Conservation (phyloP, 2,113 vertebrate genomes). For the Phalacrocorax brasilianus region DNA sequence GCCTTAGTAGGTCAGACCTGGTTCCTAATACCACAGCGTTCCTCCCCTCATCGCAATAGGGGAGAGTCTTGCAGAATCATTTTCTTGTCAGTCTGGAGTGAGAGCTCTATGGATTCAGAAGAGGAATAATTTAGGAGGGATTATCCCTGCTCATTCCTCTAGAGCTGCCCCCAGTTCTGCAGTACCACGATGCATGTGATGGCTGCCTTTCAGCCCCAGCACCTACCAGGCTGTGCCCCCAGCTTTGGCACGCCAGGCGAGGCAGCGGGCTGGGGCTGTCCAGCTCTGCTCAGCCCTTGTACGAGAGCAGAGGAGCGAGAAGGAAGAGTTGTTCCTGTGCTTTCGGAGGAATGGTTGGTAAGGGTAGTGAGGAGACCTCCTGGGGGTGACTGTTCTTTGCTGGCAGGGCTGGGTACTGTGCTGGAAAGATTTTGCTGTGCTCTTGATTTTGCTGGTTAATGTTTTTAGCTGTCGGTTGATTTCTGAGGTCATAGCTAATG, state of each 20-base stretch:
- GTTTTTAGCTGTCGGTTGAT: neutral
- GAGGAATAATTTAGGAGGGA: neutral
- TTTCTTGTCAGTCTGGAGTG: neutral
- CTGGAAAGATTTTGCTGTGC: neutral
- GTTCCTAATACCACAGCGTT: neutral
- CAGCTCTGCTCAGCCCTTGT: neutral
- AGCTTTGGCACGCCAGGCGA: neutral
- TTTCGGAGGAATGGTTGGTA: neutral
- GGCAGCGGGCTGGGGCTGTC: neutral
- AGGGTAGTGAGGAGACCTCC: neutral
- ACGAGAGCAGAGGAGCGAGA: neutral
- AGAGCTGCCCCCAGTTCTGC: neutral
- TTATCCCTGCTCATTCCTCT: neutral
- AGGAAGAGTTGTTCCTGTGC: neutral
- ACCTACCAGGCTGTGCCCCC: neutral
- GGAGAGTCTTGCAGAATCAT: neutral
- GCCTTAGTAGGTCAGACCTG: neutral
- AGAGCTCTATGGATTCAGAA: neutral
- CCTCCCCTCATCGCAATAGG: neutral
- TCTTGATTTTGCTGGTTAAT: neutral
- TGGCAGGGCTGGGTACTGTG: neutral
- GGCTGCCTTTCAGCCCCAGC: neutral
- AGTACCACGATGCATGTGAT: rapidly evolving
- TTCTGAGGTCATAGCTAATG: too few species aligned
- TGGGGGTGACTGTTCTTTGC: neutral